These are phyloP conservation scores for Dryobotodes eremita DNA, from an alignment of 2,888 invertebrate genomes.

Conservation along the genomic window DNA sequence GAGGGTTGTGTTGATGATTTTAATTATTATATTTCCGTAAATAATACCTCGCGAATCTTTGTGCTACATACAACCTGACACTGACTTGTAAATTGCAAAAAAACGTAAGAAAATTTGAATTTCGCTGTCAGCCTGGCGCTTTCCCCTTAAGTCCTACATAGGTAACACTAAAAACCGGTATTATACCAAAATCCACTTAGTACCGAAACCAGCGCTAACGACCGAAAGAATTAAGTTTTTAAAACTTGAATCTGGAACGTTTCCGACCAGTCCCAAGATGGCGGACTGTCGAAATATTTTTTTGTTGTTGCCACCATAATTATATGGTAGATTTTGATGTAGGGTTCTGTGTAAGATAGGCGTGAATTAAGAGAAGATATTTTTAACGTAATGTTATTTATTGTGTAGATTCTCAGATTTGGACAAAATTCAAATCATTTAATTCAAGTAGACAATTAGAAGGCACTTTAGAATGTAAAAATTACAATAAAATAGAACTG, in stretches of 20 bases:
- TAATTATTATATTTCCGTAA: too few species aligned
- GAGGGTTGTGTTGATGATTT: too few species aligned
- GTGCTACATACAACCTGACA: too few species aligned
- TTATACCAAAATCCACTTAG: conserved; percentile 51
- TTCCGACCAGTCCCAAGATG: conserved; percentile 70
- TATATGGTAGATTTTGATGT: conserved; percentile 55
- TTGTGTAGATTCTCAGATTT: neutral
- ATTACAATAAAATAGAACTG: too few species aligned
- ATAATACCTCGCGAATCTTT: too few species aligned
- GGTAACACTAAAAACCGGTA: conserved; percentile 48
- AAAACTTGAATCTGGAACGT: conserved; percentile 71
- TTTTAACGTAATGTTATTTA: neutral
- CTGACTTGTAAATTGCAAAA: too few species aligned
- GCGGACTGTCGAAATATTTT: conserved; percentile 66
- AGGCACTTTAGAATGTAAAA: too few species aligned
- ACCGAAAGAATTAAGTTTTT: conserved; percentile 82
- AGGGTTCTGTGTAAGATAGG: conserved; percentile 43
- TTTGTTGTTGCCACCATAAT: conserved; percentile 67
- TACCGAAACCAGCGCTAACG: conserved; percentile 71
- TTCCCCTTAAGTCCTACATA: conserved; percentile 15
- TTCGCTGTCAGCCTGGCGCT: too few species aligned
- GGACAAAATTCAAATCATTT: neutral
- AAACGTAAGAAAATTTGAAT: too few species aligned
- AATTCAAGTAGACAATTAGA: too few species aligned
- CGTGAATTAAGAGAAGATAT: conserved; percentile 23